These are phyloP conservation scores for Automeris io DNA, from an alignment of 2,888 invertebrate species.

Conservation along the genomic window DNA sequence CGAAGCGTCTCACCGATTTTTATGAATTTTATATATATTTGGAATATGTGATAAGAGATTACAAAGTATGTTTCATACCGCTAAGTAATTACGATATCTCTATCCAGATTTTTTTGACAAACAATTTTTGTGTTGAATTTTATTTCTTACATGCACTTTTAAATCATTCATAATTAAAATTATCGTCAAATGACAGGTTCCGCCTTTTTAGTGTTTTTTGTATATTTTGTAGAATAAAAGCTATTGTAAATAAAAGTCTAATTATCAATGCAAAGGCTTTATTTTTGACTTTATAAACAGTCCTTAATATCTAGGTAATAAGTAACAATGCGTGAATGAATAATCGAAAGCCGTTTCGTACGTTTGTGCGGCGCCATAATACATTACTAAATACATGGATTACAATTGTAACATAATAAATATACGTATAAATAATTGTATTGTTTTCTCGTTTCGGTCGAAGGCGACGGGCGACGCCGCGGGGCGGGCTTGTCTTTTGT, in stretches of 20 bases:
- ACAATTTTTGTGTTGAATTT: too few species aligned
- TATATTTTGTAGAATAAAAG: too few species aligned
- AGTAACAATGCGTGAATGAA: constrained; percentile 71
- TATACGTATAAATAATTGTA: constrained; percentile 22
- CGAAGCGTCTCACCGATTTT: too few species aligned
- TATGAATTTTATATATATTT: too few species aligned
- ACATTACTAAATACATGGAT: constrained; percentile 22
- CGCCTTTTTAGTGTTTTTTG: too few species aligned
- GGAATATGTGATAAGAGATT: too few species aligned
- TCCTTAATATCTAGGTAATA: constrained; percentile 66
- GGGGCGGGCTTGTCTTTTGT: constrained; percentile 22
- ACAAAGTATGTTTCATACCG: too few species aligned
- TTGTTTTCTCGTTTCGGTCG: constrained; percentile 10
- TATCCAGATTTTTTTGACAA: too few species aligned
- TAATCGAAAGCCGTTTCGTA: constrained; percentile 40
- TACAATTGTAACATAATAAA: constrained; percentile 36
- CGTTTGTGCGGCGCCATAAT: constrained; percentile 42
- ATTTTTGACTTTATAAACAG: constrained; percentile 64
- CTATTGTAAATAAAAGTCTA: constrained; percentile 40
- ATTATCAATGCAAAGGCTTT: constrained; percentile 73
- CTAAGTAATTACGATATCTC: too few species aligned
- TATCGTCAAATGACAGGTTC: too few species aligned
- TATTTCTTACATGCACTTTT: too few species aligned
- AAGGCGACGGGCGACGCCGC: constrained; percentile 19
- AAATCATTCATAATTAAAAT: too few species aligned